These are phyloP conservation scores for Linurgus olivaceus DNA, from an alignment of 2,797 vertebrate genomes.

Conservation along the genomic window DNA sequence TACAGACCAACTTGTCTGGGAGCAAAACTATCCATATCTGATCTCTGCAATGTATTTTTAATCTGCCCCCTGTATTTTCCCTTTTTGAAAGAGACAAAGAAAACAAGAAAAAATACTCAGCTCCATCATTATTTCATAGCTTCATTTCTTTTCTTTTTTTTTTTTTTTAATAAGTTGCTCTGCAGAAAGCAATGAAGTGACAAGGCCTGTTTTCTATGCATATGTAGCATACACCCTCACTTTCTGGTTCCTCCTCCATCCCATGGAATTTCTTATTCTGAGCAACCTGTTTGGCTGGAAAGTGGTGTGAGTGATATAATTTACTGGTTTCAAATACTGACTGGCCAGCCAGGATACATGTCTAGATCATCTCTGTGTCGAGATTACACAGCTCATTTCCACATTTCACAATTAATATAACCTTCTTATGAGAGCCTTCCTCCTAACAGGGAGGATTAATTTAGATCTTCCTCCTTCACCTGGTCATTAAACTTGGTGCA, in stretches of 20 bases:
- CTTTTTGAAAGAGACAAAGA: not conserved
- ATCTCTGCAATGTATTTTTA: not conserved
- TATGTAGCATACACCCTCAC: not conserved
- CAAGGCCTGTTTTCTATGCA: not conserved
- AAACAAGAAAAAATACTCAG: not conserved
- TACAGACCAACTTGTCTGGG: not conserved
- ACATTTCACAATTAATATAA: not conserved
- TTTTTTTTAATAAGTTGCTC: not conserved
- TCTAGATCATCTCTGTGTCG: not conserved
- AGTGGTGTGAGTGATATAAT: not conserved
- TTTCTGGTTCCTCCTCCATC: not conserved
- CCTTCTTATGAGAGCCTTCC: not conserved
- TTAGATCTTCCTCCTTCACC: not conserved
- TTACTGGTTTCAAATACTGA: not conserved
- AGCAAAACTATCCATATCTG: not conserved
- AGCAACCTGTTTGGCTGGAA: conserved; percentile 30
- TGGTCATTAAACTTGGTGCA: not conserved
- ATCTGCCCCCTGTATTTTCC: not conserved
- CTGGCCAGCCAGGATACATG: not conserved
- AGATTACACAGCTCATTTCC: not conserved
- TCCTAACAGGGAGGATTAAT: not conserved
- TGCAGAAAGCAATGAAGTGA: not conserved
- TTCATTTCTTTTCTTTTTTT: rapidly evolving
- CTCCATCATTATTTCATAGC: not conserved
- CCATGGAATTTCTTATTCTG: not conserved